Conservation (phyloP, 1,140 invertebrate genomes). For the Drosophila subobscura region DNA sequence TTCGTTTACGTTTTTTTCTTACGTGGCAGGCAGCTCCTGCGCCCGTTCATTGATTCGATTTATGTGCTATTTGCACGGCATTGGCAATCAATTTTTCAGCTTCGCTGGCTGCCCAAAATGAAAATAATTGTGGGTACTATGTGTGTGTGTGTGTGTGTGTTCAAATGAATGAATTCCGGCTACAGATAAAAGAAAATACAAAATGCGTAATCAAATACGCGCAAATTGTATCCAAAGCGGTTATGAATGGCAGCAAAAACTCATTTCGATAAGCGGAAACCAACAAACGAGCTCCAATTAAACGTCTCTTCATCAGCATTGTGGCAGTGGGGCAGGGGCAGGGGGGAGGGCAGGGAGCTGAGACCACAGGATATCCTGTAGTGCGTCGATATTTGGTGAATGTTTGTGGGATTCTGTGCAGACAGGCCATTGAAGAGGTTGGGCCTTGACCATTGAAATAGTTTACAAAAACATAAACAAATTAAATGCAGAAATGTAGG, state of each 20-base stretch:
- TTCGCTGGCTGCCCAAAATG: conserved; percentile 44
- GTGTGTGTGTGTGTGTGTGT: conserved; percentile 3
- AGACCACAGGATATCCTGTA: neutral
- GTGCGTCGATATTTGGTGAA: no score
- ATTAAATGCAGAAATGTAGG: no score
- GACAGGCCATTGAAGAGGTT: no score
- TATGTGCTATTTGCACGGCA: conserved; percentile 48
- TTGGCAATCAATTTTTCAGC: conserved; percentile 53
- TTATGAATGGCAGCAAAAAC: conserved; percentile 23
- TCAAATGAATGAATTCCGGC: conserved; percentile 37
- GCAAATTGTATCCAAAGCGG: neutral
- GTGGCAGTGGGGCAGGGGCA: neutral
- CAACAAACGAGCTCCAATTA: conserved; percentile 44
- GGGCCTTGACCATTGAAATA: no score
- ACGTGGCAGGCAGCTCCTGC: neutral
- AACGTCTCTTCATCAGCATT: conserved; percentile 13
- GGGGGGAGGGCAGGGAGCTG: neutral
- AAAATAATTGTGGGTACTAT: conserved; percentile 32
- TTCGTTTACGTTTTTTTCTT: conserved; percentile 1
- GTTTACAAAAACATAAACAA: no score
- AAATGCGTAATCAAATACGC: conserved; percentile 39
- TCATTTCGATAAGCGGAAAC: conserved; percentile 35
- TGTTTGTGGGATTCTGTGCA: no score
- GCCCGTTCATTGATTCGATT: conserved; percentile 30
- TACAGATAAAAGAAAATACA: conserved; percentile 39